phyloP scores from a whole-genome alignment of 2,797 vertebrate genomes.

The Tarsius wallacei region DNA sequence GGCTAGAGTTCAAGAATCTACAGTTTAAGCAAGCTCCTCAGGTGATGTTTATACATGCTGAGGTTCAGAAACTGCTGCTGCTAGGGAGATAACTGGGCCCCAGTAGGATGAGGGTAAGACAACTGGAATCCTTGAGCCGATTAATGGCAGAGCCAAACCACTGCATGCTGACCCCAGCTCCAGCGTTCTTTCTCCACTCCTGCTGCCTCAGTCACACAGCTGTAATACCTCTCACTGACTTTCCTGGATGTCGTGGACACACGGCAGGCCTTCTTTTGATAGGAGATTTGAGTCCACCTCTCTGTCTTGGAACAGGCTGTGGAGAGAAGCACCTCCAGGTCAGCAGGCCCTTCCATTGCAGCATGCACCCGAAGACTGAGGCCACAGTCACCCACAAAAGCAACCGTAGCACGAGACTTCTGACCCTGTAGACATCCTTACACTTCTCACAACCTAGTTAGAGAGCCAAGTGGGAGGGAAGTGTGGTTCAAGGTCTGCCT shows the following conservation, averaged over 20 bases:
- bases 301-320: not conserved
- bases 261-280: not conserved
- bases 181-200: not conserved
- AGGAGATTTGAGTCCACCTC: not conserved
- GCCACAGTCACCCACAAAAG: not conserved
- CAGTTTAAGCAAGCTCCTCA: too few relatives aligned
- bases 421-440: not conserved
- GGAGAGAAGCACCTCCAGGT: not conserved
- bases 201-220: not conserved
- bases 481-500: not conserved
- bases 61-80: not conserved
- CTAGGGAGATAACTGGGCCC: not conserved
- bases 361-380: not conserved
- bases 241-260: not conserved
- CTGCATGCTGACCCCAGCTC: not conserved
- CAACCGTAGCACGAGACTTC: fast-evolving
- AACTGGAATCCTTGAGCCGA: not conserved
- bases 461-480: not conserved
- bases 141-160: not conserved
- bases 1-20: not conserved
- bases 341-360: not conserved
- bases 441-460: not conserved
- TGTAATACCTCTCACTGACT: not conserved
- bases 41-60: not conserved
- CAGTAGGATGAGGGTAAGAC: not conserved